Conservation (phyloP, 2,888 invertebrate species). For the Palloptera scutellata region DNA sequence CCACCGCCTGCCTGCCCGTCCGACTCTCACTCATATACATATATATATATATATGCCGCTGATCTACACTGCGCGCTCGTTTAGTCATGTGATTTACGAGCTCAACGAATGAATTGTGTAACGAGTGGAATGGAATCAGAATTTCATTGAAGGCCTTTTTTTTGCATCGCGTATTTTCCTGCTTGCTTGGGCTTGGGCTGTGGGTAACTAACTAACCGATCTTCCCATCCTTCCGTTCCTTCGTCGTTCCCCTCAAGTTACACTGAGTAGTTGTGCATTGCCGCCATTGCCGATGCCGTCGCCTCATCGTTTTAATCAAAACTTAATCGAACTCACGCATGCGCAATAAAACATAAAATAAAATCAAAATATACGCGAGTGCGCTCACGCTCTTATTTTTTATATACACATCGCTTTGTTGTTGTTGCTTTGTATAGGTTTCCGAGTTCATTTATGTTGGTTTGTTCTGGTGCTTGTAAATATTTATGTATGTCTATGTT, state of each 20-base stretch:
- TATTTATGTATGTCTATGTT: too few species aligned
- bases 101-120: slow-evolving; percentile 58
- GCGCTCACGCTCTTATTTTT: neutral
- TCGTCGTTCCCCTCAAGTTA: slow-evolving; percentile 21
- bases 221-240: neutral
- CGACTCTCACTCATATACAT: neutral
- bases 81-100: slow-evolving; percentile 57
- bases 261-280: neutral
- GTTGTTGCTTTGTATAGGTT: slow-evolving; percentile 1
- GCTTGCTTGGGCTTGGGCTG: slow-evolving; percentile 1
- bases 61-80: slow-evolving; percentile 41
- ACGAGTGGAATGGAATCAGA: slow-evolving; percentile 41
- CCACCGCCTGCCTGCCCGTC: neutral
- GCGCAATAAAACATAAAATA: slow-evolving; percentile 52
- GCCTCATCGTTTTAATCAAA: slow-evolving; percentile 56
- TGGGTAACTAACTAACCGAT: neutral
- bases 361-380: slow-evolving; percentile 26
- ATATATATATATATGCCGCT: neutral
- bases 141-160: slow-evolving; percentile 24
- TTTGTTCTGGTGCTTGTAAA: neutral
- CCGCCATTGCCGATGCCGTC: slow-evolving; percentile 21
- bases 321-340: slow-evolving; percentile 61
- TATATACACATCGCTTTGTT: slow-evolving; percentile 32
- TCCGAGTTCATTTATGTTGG: neutral
- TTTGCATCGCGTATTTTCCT: neutral